Base-by-base conservation (phyloP, 1,140 invertebrate species). In the Prorops nasuta region DNA sequence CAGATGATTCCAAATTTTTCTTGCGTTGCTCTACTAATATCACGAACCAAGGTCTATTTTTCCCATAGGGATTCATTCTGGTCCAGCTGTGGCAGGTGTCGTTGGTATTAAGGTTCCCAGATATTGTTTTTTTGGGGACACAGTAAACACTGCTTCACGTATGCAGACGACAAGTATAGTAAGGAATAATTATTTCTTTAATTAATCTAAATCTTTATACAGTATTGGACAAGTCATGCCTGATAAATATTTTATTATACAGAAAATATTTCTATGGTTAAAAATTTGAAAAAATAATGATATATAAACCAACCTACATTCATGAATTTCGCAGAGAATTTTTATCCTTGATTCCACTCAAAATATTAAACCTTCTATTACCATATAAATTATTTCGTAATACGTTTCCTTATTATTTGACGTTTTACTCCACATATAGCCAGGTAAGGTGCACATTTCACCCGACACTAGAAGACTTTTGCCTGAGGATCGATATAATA, bases 81-180 rank as follows among this genome's bases (percentile, higher is more conserved):
- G 91, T 34, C 85, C 90, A 2, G 88, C 89, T 15, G 88, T 91
- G 1, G 88, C 87, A 3, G 89, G 90, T n/a, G 88, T 94, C 1
- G 87, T 93, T 0, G 88, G 87, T 1, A 74, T 88, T 20, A 88
- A 87, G 66, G 83, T 90, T 60, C 87, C 83, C 0, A 70, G 83
- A 49, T 92, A 91, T 66, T 91, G 89, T 53, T 83, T 91, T 3
- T 91, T 91, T 51, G 93, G 93, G 0, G 93, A 96, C 67, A 93
- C 92, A 1, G 87, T 92, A 7, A 92, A 92, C 60, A 91, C 88
- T 1, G 89, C 90, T 3, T 89, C 90, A 1, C 81, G 91, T 49
- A 94, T 95, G 90, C 90, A 91, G 61, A 88, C 89, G 1, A 84
- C 85, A 6, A 84, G 86, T 55, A 66, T 82, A 77, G 88, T 90